Evolutionary conservation across 2,113 vertebrate species (phyloP).

Genomic region (Leiothrix lutea): DNA sequence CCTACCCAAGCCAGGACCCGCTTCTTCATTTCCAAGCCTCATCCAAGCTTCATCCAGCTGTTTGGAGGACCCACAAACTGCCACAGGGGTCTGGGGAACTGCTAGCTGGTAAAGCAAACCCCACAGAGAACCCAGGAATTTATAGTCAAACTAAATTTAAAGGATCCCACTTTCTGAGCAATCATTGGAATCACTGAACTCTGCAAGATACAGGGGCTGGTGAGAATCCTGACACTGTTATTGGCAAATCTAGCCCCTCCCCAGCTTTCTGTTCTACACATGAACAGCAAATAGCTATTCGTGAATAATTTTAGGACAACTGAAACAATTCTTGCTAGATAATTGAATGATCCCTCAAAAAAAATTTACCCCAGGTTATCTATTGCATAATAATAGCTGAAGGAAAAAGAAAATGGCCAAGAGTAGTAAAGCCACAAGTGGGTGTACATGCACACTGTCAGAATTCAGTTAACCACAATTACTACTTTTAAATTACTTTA

Average conservation of each 20-base stretch:
- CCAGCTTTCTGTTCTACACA: not conserved
- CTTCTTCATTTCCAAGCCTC: no score
- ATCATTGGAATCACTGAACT: rapidly evolving
- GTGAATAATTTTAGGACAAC: not conserved
- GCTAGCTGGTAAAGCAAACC: no score
- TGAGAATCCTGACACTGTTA: not conserved
- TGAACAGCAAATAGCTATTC: not conserved
- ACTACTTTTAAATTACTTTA: not conserved
- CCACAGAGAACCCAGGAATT: no score
- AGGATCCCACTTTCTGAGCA: not conserved
- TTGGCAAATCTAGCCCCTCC: not conserved
- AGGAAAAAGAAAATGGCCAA: not conserved
- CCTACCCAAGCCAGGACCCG: no score
- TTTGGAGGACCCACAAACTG: no score
- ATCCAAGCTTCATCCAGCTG: no score
- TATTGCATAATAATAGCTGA: not conserved
- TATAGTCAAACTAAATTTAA: not conserved
- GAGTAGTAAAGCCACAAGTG: not conserved
- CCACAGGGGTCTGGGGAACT: no score
- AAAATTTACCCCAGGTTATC: not conserved
- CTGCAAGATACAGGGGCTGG: not conserved
- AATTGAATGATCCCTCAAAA: not conserved
- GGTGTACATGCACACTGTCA: not conserved
- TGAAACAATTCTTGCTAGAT: not conserved
- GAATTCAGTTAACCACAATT: not conserved